Conservation (phyloP, 2,888 invertebrate species). For the Eristalinus aeneus region DNA sequence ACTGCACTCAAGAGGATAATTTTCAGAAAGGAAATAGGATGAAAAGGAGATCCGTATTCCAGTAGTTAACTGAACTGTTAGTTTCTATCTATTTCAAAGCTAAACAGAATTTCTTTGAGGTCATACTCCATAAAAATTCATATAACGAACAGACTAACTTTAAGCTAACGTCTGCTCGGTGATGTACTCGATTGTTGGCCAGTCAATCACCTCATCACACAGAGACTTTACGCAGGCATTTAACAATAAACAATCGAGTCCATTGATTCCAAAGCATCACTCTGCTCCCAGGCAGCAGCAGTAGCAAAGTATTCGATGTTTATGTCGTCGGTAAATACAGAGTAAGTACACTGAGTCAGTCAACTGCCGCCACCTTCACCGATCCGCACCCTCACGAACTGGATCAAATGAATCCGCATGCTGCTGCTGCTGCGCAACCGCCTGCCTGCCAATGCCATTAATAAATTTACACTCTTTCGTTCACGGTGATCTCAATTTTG, state of each 20-base stretch:
- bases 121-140: constrained; percentile 40
- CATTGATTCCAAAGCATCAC: constrained; percentile 64
- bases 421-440: constrained; percentile 19
- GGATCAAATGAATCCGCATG: constrained; percentile 64
- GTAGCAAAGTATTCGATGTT: constrained; percentile 22
- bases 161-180: constrained; percentile 21
- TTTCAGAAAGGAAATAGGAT: too few relatives aligned
- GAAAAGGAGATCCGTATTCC: too few relatives aligned
- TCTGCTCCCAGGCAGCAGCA: background rate
- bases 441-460: constrained; percentile 64
- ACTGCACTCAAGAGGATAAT: too few relatives aligned
- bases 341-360: constrained; percentile 49
- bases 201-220: constrained; percentile 68
- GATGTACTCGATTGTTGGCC: constrained; percentile 62
- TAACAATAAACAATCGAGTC: constrained; percentile 70
- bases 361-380: constrained; percentile 23
- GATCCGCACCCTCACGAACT: constrained; percentile 32
- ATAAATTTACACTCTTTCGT: constrained; percentile 51
- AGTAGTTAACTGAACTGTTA: too few relatives aligned
- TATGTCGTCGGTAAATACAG: constrained; percentile 57
- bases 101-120: constrained; percentile 24
- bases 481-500: constrained; percentile 66
- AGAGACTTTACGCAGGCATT: constrained; percentile 64
- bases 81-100: too few relatives aligned
- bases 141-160: constrained; percentile 18